Percentiles rank a stretch among this genome's conserved stretches.
These are phyloP conservation scores for Eledona agricola DNA, from an alignment of 2,888 invertebrate genomes.

Conservation along the genomic window DNA sequence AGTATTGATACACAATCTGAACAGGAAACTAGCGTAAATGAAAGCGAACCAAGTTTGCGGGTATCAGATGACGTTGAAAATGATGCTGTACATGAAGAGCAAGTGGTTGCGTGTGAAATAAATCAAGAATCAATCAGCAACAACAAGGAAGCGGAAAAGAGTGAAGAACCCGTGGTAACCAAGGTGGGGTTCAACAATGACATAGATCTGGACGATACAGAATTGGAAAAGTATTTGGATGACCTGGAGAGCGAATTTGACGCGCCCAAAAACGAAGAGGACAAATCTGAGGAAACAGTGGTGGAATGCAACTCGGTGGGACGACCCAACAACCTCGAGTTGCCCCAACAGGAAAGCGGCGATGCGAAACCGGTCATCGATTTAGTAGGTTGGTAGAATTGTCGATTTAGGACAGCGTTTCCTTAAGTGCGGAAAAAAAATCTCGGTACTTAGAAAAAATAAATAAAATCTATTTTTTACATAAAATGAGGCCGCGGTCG, in stretches of 20 bases:
- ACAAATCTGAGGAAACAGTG: constrained; percentile 6
- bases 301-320: constrained; percentile 13
- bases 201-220: constrained; percentile 56
- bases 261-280: not conserved
- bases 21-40: constrained; percentile 15
- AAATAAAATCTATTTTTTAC: too few species aligned
- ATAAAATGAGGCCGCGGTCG: too few species aligned
- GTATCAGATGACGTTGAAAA: constrained; percentile 20
- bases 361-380: constrained; percentile 26
- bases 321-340: constrained; percentile 19
- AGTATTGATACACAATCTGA: constrained; percentile 23
- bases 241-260: constrained; percentile 56
- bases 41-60: constrained; percentile 47
- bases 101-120: constrained; percentile 5
- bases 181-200: constrained; percentile 53
- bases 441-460: too few species aligned
- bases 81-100: constrained; percentile 8
- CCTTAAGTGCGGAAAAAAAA: too few species aligned
- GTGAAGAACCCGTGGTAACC: constrained; percentile 19
- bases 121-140: too few species aligned
- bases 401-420: too few species aligned
- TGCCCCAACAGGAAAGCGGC: constrained; percentile 19
- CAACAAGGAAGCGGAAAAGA: constrained; percentile 4
- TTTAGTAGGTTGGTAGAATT: constrained; percentile 32
- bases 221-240: constrained; percentile 57